Evolutionary conservation across 2,113 vertebrate species (phyloP).

Genomic region (Corythornis cristatus): DNA sequence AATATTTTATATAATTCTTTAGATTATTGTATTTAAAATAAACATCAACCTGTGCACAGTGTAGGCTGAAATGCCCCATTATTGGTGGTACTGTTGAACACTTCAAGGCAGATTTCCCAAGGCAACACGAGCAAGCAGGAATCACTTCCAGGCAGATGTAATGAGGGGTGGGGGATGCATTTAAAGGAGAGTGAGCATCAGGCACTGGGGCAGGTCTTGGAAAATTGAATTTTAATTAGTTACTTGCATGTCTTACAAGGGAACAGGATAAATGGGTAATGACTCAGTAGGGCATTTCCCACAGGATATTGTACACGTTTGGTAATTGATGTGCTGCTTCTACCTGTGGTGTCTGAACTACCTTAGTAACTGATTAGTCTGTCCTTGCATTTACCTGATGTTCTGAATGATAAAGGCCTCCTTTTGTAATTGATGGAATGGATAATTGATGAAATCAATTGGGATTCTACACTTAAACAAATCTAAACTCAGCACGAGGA

Average conservation of each 20-base stretch:
- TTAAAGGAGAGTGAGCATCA: not conserved
- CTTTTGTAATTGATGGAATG: no score
- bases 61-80: not conserved
- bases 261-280: slow-evolving; percentile 18
- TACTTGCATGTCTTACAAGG: slow-evolving; percentile 31
- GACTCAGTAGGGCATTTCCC: slow-evolving; percentile 14
- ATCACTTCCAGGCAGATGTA: not conserved
- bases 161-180: not conserved
- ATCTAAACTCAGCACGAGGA: not conserved
- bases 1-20: not conserved
- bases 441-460: not conserved
- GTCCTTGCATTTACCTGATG: not conserved
- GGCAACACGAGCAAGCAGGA: slow-evolving; percentile 8
- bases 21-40: slow-evolving; percentile 15
- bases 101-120: not conserved
- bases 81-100: not conserved
- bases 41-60: not conserved
- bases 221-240: slow-evolving; percentile 62
- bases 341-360: not conserved
- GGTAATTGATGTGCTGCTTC: not conserved
- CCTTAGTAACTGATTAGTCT: not conserved
- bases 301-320: not conserved
- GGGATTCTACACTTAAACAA: not conserved
- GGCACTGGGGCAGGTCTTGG: slow-evolving; percentile 20
- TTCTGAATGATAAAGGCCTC: not conserved